These are phyloP conservation scores for Dynastes hyllus DNA, from an alignment of 2,888 invertebrate genomes.

Conservation along the genomic window DNA sequence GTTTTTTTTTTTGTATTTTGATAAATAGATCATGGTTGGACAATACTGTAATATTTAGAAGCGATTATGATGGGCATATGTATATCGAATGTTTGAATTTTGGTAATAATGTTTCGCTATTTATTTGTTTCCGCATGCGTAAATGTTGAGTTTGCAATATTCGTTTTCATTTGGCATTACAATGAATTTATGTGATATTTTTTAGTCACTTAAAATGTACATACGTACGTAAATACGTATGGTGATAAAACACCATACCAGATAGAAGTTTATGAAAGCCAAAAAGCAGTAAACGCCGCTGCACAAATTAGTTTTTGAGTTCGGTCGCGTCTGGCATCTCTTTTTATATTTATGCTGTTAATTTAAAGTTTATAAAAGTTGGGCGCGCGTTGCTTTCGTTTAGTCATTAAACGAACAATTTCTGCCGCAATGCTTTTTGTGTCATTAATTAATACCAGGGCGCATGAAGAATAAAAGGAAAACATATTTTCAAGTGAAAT, in stretches of 20 bases:
- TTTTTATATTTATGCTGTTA: conserved; percentile 41
- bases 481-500: conserved; percentile 46
- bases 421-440: conserved; percentile 41
- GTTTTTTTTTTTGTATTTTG: no score
- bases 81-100: no score
- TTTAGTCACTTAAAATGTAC: no score
- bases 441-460: conserved; percentile 45
- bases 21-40: no score
- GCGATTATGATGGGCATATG: no score
- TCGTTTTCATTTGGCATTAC: no score
- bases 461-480: conserved; percentile 43
- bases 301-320: conserved; percentile 32
- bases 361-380: conserved; percentile 48
- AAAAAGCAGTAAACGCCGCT: conserved; percentile 32
- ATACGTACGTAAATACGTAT: neutral
- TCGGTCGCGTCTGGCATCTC: conserved; percentile 26
- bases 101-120: no score
- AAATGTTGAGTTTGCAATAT: no score
- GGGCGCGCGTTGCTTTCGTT: conserved; percentile 35
- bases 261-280: conserved; percentile 12
- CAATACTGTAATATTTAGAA: no score
- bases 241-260: conserved; percentile 6
- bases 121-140: no score
- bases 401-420: conserved; percentile 48
- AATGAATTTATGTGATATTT: no score